A percentile compares a stretch with the other conserved stretches of the same genome.
Conservation (phyloP, 2,888 invertebrate species). For the Eulithis prunata region DNA sequence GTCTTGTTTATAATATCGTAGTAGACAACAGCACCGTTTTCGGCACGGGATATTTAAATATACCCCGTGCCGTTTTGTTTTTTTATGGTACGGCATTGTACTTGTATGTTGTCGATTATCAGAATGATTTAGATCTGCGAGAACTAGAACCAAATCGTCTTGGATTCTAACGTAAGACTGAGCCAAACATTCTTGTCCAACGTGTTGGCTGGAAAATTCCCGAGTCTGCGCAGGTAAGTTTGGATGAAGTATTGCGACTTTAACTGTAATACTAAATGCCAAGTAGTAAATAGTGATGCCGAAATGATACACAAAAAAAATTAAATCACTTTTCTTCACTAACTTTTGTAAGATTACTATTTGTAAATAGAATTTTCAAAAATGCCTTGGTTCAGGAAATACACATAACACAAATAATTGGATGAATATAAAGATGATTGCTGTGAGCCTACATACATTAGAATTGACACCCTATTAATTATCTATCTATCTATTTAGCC, state of each 20-base stretch:
- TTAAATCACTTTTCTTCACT: neutral
- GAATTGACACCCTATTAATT: too few relatives aligned
- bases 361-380: neutral
- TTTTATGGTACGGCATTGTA: neutral
- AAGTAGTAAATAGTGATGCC: neutral
- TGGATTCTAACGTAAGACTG: slow-evolving; percentile 5
- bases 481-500: too few relatives aligned
- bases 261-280: neutral
- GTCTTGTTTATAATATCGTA: neutral
- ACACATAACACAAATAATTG: neutral
- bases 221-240: slow-evolving; percentile 11
- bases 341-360: neutral
- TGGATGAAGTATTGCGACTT: too few relatives aligned
- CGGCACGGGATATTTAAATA: neutral
- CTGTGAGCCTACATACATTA: too few relatives aligned
- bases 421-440: too few relatives aligned
- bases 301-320: neutral
- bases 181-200: neutral
- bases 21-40: slow-evolving; percentile 9
- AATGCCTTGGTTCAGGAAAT: neutral
- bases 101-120: neutral
- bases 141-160: neutral
- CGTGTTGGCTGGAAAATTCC: neutral
- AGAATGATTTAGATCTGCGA: neutral
- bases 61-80: neutral